Evolutionary conservation across 2,797 vertebrate genomes (phyloP), one percentile per base, ranked within the genome.

Genomic region (Taeniopygia guttata): DNA sequence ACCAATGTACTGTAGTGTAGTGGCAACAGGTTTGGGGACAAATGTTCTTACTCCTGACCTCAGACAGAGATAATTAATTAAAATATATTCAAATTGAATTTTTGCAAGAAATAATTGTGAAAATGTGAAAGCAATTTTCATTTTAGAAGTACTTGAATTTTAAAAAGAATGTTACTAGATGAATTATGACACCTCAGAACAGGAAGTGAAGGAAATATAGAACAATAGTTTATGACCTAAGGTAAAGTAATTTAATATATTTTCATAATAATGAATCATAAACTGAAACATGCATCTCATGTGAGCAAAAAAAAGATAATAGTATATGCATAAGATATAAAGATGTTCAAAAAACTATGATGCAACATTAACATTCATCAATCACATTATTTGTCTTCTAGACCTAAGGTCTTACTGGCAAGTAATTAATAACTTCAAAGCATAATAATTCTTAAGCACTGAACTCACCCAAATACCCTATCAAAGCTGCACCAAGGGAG

Each of bases 1-100:
- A 21, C 99, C 99, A 23, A 99, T 98, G 72, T 99, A 99, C 96
- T 99, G 99, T 85, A 99, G 97, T 48, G 98, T 99, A 81, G 98
- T 99, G 96, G 99, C 99, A 70, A 99, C 99, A 16, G 99, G 99
- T 96, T 98, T 99, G 83, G 99, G 98, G 45, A 99, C 98, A 66
- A 99, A 99, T 3, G 98, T 99, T 81, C 99, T 99, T 49, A 99
- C 99, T 48, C 99, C 99, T 99, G 89, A 80, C 59, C 62, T 91
- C 5, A 93, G 56, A 86, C 12, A 94, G 60, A 79, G 79, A 84
- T 96, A 80, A 83, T 4, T 36, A 81, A 72, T 40, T 13, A 55
- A 86, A 83, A 92, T 77, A 60, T 54, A 90, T 87, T 56, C 9
- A 79, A 92, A 74, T 51, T 1, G 16, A 73, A 16, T 30, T 77